Conservation (phyloP, 2,888 invertebrate species). For the Eudemis profundana region DNA sequence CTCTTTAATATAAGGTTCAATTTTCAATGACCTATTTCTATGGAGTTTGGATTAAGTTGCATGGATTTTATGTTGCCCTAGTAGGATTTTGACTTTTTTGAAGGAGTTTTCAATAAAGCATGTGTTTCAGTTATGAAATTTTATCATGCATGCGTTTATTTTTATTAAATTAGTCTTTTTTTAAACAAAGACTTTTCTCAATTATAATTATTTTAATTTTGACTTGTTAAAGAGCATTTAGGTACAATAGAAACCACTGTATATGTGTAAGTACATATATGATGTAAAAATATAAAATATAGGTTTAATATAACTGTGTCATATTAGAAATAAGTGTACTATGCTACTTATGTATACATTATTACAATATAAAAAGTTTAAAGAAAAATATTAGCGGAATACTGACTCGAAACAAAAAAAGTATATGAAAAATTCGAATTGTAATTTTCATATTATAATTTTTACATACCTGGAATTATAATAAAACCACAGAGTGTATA, state of each 20-base stretch:
- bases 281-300: conserved; percentile 81
- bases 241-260: conserved; percentile 69
- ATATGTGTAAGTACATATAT: conserved; percentile 82
- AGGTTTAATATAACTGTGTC: conserved; percentile 83
- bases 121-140: conserved; percentile 28
- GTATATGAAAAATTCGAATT: conserved; percentile 30
- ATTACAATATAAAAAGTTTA: conserved; percentile 77
- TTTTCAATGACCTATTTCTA: conserved; percentile 4
- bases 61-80: conserved; percentile 9
- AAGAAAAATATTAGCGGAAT: conserved; percentile 76
- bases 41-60: conserved; percentile 21
- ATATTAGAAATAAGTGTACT: conserved; percentile 83
- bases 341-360: conserved; percentile 82
- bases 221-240: conserved; percentile 54
- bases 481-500: conserved; percentile 54
- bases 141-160: conserved; percentile 38
- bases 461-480: conserved; percentile 31
- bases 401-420: conserved; percentile 65
- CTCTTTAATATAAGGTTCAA: conserved; percentile 50
- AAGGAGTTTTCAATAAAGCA: conserved; percentile 7
- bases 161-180: conserved; percentile 24
- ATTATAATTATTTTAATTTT: conserved; percentile 29
- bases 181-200: conserved; percentile 41
- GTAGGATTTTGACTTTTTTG: conserved; percentile 18
- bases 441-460: conserved; percentile 36